Percentiles rank a stretch among this genome's conserved stretches.
These are phyloP conservation scores for Caenorhabditis afra DNA, from an alignment of 2,888 invertebrate species.

Conservation along the genomic window DNA sequence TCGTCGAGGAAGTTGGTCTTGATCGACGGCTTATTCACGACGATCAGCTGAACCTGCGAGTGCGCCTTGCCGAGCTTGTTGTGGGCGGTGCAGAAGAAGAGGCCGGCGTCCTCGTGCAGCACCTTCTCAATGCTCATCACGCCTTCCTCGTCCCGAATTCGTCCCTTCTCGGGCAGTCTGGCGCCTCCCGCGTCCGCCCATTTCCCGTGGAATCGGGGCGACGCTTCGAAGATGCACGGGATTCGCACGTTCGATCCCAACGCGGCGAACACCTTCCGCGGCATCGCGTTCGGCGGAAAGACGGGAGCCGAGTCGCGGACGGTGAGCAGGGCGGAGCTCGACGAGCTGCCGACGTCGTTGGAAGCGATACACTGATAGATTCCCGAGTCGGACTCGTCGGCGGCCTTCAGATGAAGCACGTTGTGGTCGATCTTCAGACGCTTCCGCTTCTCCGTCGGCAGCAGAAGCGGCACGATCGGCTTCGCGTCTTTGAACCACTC, in stretches of 20 bases:
- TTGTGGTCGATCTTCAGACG: slow-evolving; percentile 68
- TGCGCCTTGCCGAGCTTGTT: slow-evolving; percentile 74
- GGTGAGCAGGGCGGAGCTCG: slow-evolving; percentile 68
- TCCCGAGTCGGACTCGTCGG: slow-evolving; percentile 69
- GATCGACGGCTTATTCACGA: slow-evolving; percentile 65
- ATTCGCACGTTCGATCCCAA: slow-evolving; percentile 70
- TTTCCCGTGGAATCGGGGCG: slow-evolving; percentile 68
- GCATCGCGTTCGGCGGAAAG: slow-evolving; percentile 76
- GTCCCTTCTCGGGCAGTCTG: slow-evolving; percentile 55
- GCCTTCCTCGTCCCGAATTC: slow-evolving; percentile 65
- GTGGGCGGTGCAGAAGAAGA: slow-evolving; percentile 76
- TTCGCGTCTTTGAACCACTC: slow-evolving; percentile 70
- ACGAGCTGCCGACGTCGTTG: slow-evolving; percentile 66
- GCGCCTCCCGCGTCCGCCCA: slow-evolving; percentile 72
- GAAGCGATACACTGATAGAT: slow-evolving; percentile 72
- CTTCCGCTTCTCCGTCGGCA: slow-evolving; percentile 70
- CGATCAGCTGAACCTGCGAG: slow-evolving; percentile 73
- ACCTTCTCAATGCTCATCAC: slow-evolving; percentile 66
- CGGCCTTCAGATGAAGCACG: slow-evolving; percentile 65
- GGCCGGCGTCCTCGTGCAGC: slow-evolving; percentile 70
- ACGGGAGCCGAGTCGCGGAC: slow-evolving; percentile 71
- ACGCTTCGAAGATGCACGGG: slow-evolving; percentile 76
- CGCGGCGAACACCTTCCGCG: slow-evolving; percentile 72
- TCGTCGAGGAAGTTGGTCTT: slow-evolving; percentile 45
- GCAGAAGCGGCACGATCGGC: slow-evolving; percentile 72